phyloP scores from a whole-genome alignment of 1,140 invertebrate species.

The Drosophila obscura region DNA sequence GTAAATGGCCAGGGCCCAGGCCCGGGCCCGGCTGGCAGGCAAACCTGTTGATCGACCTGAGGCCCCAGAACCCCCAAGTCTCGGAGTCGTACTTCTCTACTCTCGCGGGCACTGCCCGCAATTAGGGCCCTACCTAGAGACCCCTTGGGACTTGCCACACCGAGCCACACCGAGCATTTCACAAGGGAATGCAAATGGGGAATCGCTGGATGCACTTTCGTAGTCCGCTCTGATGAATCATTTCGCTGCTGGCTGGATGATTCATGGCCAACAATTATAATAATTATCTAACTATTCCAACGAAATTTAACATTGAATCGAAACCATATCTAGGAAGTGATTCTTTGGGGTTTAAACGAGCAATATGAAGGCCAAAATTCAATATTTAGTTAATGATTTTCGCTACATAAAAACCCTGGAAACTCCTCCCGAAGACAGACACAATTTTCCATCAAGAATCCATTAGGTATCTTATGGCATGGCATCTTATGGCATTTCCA shows the following conservation, averaged over 20 bases:
- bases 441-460: conserved; percentile 1
- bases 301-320: conserved; percentile 3
- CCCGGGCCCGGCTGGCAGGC: conserved; percentile 35
- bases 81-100: no score
- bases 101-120: no score
- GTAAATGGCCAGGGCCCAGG: conserved; percentile 25
- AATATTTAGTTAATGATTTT: no score
- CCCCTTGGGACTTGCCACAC: conserved; percentile 20
- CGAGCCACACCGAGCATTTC: conserved; percentile 5
- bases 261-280: conserved; percentile 14
- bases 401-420: no score
- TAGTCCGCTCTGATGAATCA: conserved; percentile 34
- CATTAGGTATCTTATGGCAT: not conserved
- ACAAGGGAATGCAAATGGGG: conserved; percentile 43
- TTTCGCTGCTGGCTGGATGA: conserved; percentile 1
- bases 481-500: no score
- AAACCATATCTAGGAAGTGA: not conserved
- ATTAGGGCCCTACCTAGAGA: not conserved
- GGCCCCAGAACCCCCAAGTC: conserved; percentile 43
- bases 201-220: conserved; percentile 26
- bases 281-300: not conserved
- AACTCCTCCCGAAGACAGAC: no score
- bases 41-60: conserved; percentile 68
- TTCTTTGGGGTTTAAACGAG: not conserved
- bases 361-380: no score